Evolutionary conservation across 2,113 vertebrate genomes (phyloP), one percentile per base, ranked within the genome.

Genomic region (Panthera uncia): DNA sequence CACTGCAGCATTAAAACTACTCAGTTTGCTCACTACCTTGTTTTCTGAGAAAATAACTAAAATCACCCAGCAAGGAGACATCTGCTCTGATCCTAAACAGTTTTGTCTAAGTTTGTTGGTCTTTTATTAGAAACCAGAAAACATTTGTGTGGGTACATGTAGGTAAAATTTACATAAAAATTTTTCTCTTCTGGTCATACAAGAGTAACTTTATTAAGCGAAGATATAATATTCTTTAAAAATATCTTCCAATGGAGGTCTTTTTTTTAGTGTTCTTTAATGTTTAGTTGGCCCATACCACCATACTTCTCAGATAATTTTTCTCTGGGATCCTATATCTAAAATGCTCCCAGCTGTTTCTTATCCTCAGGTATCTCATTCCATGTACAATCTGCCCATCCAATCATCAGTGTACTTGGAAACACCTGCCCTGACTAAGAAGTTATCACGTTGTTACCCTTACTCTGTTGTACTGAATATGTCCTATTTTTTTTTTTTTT

Each of bases 51-150:
- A 83, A 29, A 12, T 63, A 73, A 23, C 14, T 80, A 74, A 88
- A 80, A 73, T 90, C 18, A 33, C 4, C n/a, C 33, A 88, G 71
- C 27, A 16, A 55, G 1, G 57, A 68, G 29, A 38, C 19, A 55
- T 63, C 16, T 61, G 7, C 14, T 92, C 36, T 18, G 41, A 86
- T 80, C 31, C 52, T 61, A 33, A 89, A 65, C 0, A 12, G 29
- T 79, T 92, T 85, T 94, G 18, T 82, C 21, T 29, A 86, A 7
- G 9, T 69, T 80, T 80, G 1, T 74, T 78, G 15, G 1, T 82
- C 38, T 92, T 87, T 88, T 48, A 89, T 45, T 96, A 95, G 7
- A 87, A 97, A 94, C 4, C 5, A 31, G 81, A 76, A 33, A 76
- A 73, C 3, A 86, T 65, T 95, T 84, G 33, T 86, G 4, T 76